Base-by-base conservation (phyloP, 2,113 vertebrate species). In the Turnix velox region DNA sequence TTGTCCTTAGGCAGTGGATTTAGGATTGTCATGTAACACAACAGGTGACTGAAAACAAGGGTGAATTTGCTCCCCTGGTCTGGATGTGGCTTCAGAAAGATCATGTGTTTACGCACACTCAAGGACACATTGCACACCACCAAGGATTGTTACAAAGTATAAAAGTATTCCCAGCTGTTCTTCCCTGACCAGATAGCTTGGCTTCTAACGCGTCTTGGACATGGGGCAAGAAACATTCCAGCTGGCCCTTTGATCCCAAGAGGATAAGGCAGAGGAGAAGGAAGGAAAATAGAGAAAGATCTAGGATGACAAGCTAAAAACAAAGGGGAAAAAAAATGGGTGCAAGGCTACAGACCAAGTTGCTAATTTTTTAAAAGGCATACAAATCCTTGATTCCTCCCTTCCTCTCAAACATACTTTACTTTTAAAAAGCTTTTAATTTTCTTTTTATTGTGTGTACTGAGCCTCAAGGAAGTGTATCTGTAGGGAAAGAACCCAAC, bases 401-500 rank as follows among this genome's bases (percentile, higher is more conserved):
- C 40, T 88, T 84, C 43, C 22, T 90, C 31, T 84, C 37, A 71
- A 37, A 52, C n/a, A 8, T 66, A 39, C 24, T 86, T 73, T 67
- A 61, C 87, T 76, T 94, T 82, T 51, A 23, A 79, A 46, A 84
- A 65, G 19, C 13, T 42, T 91, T 72, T 84, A n/a, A 0, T 6
- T 88, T 91, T 23, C 25, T 81, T 25, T 93, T 88, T 46, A 61
- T 42, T 65, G 15, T 42, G 12, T 43, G 12, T 61, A 30, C n/a
- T 87, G 31, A 59, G 31, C 51, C 27, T 94, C n/a, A 74, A 69
- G 43, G 73, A 87, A 23, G 31, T 75, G 5, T 48, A 45, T 74
- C 65, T 74, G 15, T 16, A 49, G 40, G 30, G 13, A 42, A 63
- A 65, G 12, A 17, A 0, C 0, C 9, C 35, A 62, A 0, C 42